phyloP scores from a whole-genome alignment of 2,888 invertebrate genomes.

The Eurois occulta region DNA sequence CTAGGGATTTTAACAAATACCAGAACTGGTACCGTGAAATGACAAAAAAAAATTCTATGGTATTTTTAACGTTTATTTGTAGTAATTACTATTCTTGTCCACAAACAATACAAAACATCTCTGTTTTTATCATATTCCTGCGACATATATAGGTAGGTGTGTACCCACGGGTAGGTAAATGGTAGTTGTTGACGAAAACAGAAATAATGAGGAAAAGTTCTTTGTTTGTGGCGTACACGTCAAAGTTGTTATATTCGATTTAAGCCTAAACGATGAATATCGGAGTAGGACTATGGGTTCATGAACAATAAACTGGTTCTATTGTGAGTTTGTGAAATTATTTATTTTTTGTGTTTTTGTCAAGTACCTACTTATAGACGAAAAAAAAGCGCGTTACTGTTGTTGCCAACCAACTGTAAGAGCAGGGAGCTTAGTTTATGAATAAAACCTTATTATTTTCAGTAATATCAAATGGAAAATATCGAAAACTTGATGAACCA shows the following conservation, averaged over 20 bases:
- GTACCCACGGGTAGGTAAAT: neutral
- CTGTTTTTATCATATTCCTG: too few species aligned
- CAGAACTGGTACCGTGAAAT: too few species aligned
- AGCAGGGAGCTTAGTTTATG: neutral
- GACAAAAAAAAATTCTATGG: too few species aligned
- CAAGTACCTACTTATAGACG: neutral
- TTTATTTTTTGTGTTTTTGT: neutral
- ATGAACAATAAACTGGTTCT: neutral
- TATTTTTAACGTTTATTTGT: too few species aligned
- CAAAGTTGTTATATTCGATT: neutral
- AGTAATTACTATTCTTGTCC: too few species aligned
- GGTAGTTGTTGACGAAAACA: constrained; percentile 37
- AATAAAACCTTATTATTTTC: neutral
- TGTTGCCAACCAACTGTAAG: neutral
- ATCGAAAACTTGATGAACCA: constrained; percentile 6
- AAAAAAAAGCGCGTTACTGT: neutral
- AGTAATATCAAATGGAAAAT: neutral
- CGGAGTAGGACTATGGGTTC: neutral
- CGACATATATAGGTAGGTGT: too few species aligned
- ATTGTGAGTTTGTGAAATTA: neutral
- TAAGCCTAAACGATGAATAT: neutral
- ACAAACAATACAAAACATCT: too few species aligned
- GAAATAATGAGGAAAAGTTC: constrained; percentile 45
- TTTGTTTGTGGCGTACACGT: constrained; percentile 1
- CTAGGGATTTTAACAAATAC: too few species aligned